Percentiles rank a stretch among this genome's conserved stretches.
Evolutionary conservation across 2,113 vertebrate genomes (phyloP).

Genomic region (Serinus canaria): DNA sequence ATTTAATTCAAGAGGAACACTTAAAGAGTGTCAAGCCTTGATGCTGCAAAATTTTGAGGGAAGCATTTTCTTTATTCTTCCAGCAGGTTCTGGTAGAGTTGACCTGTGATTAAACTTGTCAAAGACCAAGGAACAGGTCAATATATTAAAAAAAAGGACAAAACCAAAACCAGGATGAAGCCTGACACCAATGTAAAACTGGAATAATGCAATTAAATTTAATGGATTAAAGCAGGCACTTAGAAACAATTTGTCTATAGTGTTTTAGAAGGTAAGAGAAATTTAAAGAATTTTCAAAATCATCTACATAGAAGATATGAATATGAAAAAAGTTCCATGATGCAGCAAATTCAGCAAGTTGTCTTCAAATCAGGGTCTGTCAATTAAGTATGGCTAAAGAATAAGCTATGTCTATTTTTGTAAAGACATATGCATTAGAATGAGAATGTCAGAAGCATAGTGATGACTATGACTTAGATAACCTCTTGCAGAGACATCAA

Average conservation of each 20-base stretch:
- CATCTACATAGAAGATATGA: fast-evolving
- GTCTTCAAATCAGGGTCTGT: background rate
- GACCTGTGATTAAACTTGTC: background rate
- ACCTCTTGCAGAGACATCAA: background rate
- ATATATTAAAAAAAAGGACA: background rate
- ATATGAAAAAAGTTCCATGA: background rate
- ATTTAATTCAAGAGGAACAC: background rate
- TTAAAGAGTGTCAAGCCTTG: background rate
- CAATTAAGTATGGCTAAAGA: background rate
- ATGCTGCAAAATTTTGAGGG: background rate
- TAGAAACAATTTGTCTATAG: background rate
- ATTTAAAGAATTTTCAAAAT: background rate
- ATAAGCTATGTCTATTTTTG: background rate
- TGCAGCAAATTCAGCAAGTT: background rate
- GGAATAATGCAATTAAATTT: background rate
- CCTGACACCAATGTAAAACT: background rate
- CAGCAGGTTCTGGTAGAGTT: background rate
- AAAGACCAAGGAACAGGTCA: background rate
- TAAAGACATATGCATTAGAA: background rate
- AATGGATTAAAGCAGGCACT: background rate
- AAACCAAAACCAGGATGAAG: background rate
- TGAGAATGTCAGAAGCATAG: background rate
- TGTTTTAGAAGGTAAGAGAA: background rate
- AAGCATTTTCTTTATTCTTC: background rate
- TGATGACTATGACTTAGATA: background rate